Conservation (phyloP, 2,797 vertebrate genomes). For the Ctenopoma kingsleyae region DNA sequence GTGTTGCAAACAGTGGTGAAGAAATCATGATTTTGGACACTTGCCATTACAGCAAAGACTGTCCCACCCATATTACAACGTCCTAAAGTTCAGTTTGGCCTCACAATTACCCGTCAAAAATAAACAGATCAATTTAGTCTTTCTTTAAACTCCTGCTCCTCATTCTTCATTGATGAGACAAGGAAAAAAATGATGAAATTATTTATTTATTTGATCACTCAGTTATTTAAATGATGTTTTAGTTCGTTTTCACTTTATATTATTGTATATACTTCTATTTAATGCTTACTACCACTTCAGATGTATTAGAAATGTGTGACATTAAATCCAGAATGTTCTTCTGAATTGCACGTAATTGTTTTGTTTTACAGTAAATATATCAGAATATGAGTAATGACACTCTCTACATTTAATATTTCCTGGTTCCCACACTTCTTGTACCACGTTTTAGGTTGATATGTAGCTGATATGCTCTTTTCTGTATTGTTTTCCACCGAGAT, state of each 20-base stretch:
- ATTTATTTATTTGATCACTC: not conserved
- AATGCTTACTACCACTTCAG: too few species aligned
- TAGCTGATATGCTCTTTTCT: not conserved
- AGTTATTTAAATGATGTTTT: not conserved
- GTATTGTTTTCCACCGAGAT: not conserved
- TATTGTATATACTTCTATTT: too few species aligned
- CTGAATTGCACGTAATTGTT: too few species aligned
- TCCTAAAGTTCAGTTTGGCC: not conserved
- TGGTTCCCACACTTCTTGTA: too few species aligned
- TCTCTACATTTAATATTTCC: too few species aligned
- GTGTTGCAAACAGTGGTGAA: not conserved
- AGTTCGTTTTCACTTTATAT: not conserved
- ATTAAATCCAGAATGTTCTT: too few species aligned
- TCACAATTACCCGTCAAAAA: not conserved
- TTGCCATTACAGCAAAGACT: not conserved
- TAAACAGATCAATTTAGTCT: not conserved
- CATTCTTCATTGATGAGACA: too few species aligned
- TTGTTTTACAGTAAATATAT: too few species aligned
- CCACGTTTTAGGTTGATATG: too few species aligned
- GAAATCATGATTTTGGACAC: slow-evolving; percentile 12
- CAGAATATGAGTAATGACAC: too few species aligned
- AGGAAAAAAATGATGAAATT: not conserved
- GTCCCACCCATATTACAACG: not conserved
- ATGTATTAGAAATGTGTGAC: too few species aligned
- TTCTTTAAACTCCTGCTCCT: too few species aligned